These are phyloP conservation scores for Rousettus madagascariensis DNA, from an alignment of 2,797 vertebrate species.

Conservation along the genomic window DNA sequence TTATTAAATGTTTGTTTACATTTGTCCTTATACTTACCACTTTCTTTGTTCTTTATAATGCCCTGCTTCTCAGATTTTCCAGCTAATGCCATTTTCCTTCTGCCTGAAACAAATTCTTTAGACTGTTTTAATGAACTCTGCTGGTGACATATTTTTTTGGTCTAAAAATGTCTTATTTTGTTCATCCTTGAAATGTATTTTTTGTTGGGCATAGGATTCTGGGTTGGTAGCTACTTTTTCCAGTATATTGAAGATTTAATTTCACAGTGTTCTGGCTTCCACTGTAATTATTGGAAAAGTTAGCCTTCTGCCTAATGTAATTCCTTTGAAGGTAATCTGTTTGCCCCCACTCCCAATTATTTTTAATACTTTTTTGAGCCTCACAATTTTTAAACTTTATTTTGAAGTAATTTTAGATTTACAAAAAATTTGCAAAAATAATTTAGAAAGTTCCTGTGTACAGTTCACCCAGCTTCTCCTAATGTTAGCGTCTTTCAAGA, in stretches of 20 bases:
- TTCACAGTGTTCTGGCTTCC: neutral
- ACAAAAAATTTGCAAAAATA: conserved; percentile 44
- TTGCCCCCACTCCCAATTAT: neutral
- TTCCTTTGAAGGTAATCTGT: neutral
- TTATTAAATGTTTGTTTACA: neutral
- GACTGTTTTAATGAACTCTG: neutral
- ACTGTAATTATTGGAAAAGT: neutral
- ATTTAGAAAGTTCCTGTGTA: neutral
- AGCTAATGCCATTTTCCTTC: neutral
- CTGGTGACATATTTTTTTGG: neutral
- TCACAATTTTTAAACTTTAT: neutral
- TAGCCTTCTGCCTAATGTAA: neutral
- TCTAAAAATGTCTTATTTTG: neutral
- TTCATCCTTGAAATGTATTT: neutral
- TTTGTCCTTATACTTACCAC: neutral
- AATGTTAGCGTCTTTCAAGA: conserved; percentile 1
- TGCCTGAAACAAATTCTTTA: conserved; percentile 1
- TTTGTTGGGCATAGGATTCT: neutral
- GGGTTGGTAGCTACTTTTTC: neutral
- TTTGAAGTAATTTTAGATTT: conserved; percentile 53
- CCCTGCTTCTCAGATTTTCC: neutral
- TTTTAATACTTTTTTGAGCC: neutral
- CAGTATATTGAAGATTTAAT: neutral
- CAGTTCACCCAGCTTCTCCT: neutral
- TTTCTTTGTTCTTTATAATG: neutral